Evolutionary conservation across 2,888 invertebrate genomes (phyloP).

Genomic region (Lasioglossum oenotherae): DNA sequence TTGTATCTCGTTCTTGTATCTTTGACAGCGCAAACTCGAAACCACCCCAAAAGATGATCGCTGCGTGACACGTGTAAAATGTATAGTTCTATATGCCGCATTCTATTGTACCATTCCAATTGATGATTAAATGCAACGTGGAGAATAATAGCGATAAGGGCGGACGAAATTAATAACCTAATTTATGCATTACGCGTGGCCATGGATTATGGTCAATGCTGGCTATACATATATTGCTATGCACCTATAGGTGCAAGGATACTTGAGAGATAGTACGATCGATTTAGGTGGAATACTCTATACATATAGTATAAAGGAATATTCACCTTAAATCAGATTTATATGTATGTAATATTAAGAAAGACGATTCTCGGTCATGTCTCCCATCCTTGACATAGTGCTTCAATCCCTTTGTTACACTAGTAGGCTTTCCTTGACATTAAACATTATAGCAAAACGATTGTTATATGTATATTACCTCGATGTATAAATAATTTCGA

Average conservation of each 20-base stretch:
- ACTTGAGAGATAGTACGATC: constrained; percentile 64
- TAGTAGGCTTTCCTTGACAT: background rate
- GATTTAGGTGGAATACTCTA: constrained; percentile 67
- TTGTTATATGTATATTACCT: background rate
- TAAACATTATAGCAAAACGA: constrained; percentile 12
- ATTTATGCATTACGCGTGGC: background rate
- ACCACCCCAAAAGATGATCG: constrained; percentile 56
- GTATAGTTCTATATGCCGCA: background rate
- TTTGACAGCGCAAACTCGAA: constrained; percentile 61
- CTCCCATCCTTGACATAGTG: constrained; percentile 68
- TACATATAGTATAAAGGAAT: too few relatives aligned
- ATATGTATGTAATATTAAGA: constrained; percentile 33
- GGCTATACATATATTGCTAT: too few relatives aligned
- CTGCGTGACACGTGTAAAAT: constrained; percentile 15
- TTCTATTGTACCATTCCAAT: background rate
- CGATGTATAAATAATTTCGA: background rate
- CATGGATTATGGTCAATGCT: constrained; percentile 12
- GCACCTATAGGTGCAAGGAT: background rate
- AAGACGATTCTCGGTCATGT: constrained; percentile 65
- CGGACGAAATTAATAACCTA: background rate
- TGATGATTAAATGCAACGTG: background rate
- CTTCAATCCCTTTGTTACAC: constrained; percentile 17
- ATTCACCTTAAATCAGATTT: constrained; percentile 59
- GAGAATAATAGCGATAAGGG: background rate
- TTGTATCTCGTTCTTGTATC: constrained; percentile 76